Evolutionary conservation across 1,140 invertebrate genomes (phyloP), one percentile per base, ranked within the genome.

Genomic region (Plodia interpunctella): DNA sequence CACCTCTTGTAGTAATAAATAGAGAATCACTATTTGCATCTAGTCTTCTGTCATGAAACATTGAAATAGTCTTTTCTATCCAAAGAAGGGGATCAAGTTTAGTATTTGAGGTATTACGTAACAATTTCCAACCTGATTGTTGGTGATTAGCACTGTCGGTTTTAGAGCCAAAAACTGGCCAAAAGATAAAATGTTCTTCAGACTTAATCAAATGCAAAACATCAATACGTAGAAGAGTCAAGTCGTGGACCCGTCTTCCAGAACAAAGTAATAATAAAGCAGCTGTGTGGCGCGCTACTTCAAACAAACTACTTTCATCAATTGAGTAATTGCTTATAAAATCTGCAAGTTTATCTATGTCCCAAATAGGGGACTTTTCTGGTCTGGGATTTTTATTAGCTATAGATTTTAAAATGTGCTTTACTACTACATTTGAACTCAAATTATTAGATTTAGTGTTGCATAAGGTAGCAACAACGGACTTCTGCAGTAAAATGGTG

Each of bases 401-500:
- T 21, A 68, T 63, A 6, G 63, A 63, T 58, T 65, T 69, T 25
- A 69, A 55, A 18, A 61, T 52, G 15, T 65, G 68, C 55, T 60
- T 64, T 11, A 71, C 66, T 3, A 71, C 18, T 10, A 59, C 30
- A 63, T 71, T 32, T 44, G 51, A 25, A 62, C 63, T 61, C 25
- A 65, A 30, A 11, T 44, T 53, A n/a, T 17, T 49, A n/a, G n/a
- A n/a, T 15, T 28, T 44, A 18, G 32, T 17, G 50, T 68, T 28
- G 0, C 51, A 61, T 17, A 70, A 53, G 5, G 71, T 70, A 6
- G 59, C 30, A 35, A 74, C 55, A 3, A 62, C 66, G 1, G 69
- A 74, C 30, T 70, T 74, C 17, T 74, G 59, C 1, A 69, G 57
- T 15, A 71, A 35, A 55, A 71, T 74, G 0, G 66, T 74, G 44